Conservation (phyloP, 1,140 invertebrate genomes). For the Heterodera carotae region DNA sequence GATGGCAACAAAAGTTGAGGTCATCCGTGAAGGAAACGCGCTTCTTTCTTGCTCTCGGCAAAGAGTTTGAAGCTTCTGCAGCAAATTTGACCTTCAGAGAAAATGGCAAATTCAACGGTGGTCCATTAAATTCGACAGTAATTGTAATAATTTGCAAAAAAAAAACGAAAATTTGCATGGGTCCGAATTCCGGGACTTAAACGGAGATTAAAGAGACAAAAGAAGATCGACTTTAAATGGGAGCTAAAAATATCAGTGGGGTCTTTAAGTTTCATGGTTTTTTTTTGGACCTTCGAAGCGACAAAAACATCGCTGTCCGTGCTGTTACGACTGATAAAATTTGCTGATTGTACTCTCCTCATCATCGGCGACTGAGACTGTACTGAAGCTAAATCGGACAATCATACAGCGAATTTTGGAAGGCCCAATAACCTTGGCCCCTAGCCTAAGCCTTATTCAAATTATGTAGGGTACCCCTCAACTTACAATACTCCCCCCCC, state of each 20-base stretch:
- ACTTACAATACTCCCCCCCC: too few species aligned
- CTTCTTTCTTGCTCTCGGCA: conserved; percentile 28
- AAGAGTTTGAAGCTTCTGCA: neutral
- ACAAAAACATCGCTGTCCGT: neutral
- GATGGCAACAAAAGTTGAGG: conserved; percentile 13
- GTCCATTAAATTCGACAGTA: too few species aligned
- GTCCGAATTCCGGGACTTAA: too few species aligned
- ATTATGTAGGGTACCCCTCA: too few species aligned
- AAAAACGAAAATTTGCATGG: too few species aligned
- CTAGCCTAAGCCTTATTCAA: too few species aligned
- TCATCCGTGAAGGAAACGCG: conserved; percentile 51
- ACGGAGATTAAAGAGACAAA: too few species aligned
- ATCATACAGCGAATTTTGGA: too few species aligned
- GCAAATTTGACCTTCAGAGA: neutral
- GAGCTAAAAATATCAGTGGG: too few species aligned
- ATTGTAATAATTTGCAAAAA: too few species aligned
- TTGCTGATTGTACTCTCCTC: neutral
- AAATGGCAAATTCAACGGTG: neutral
- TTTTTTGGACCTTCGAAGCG: neutral
- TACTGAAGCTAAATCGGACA: neutral
- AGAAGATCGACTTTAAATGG: neutral
- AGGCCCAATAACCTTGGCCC: too few species aligned
- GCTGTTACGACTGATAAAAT: neutral
- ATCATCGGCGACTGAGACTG: neutral
- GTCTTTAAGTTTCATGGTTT: too few species aligned